phyloP scores from a whole-genome alignment of 2,113 vertebrate genomes.

The Nibea albiflora region DNA sequence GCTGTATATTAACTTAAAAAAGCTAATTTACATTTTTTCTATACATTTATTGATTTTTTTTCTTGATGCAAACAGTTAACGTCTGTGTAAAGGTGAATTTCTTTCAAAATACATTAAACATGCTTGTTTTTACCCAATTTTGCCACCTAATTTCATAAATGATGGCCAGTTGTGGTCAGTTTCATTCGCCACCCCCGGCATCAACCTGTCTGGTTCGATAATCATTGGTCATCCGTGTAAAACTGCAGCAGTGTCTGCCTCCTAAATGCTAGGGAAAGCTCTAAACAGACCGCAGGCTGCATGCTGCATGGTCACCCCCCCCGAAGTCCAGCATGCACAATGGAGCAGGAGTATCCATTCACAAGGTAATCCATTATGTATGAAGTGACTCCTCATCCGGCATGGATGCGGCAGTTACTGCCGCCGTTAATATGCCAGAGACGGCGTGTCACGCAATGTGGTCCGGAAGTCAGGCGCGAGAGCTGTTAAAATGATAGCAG shows the following conservation, averaged over 20 bases:
- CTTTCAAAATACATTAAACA: too few relatives aligned
- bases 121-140: too few relatives aligned
- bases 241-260: not conserved
- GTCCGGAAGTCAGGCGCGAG: slow-evolving; percentile 27
- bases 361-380: slow-evolving; percentile 48
- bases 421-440: slow-evolving; percentile 35
- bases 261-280: slow-evolving; percentile 34
- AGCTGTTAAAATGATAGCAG: slow-evolving; percentile 46
- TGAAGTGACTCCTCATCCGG: slow-evolving; percentile 18
- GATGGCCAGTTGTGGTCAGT: too few relatives aligned
- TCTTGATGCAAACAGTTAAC: too few relatives aligned
- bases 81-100: too few relatives aligned
- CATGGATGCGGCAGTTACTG: not conserved
- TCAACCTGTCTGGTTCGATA: slow-evolving; percentile 22
- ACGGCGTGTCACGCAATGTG: slow-evolving; percentile 37
- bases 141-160: too few relatives aligned
- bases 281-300: slow-evolving; percentile 22
- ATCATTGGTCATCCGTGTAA: slow-evolving; percentile 38
- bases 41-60: too few relatives aligned
- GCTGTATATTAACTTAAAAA: not conserved
- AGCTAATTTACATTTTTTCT: not conserved
- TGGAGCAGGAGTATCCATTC: slow-evolving; percentile 13
- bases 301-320: not conserved
- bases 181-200: slow-evolving; percentile 36
- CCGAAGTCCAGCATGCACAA: not conserved